Percentiles rank a stretch among this genome's conserved stretches.
Evolutionary conservation across 2,888 invertebrate genomes (phyloP).

Genomic region (Stenoptilia bipunctidactyla): DNA sequence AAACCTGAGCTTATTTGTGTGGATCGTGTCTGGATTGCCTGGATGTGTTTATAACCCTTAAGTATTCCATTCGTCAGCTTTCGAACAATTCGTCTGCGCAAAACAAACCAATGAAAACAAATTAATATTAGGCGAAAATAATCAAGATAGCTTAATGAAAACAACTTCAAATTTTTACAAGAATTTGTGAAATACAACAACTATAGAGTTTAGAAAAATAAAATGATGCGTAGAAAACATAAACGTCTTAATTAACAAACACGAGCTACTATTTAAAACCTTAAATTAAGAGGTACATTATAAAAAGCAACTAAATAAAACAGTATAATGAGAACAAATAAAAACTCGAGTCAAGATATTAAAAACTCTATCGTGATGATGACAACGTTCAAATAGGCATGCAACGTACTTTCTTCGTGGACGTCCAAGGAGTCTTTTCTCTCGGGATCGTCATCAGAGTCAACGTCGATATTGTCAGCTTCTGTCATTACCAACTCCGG

Average conservation of each 20-base stretch:
- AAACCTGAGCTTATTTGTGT: constrained; percentile 33
- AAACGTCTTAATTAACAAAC: no score
- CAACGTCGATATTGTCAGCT: constrained; percentile 47
- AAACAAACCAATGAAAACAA: constrained; percentile 31
- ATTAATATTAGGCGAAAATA: constrained; percentile 3
- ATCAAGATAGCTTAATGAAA: no score
- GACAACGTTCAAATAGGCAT: no score
- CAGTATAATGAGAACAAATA: no score
- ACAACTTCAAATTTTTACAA: no score
- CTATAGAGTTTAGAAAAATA: neutral
- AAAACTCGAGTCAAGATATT: no score
- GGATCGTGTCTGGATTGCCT: constrained; percentile 33
- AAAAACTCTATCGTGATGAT: no score
- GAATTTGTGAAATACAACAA: neutral
- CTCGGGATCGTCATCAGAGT: constrained; percentile 55
- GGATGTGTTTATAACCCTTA: constrained; percentile 29
- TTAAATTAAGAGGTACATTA: no score
- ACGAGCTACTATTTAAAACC: no score
- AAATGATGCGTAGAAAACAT: neutral
- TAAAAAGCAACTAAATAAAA: no score
- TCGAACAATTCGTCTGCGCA: constrained; percentile 59
- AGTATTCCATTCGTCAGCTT: constrained; percentile 46
- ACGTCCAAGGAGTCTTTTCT: constrained; percentile 61
- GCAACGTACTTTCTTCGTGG: constrained; percentile 60
- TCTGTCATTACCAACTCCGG: constrained; percentile 61